Percentiles rank a stretch among this genome's conserved stretches.
Conservation (phyloP, 1,140 invertebrate species). For the Tetraneura akinire region DNA sequence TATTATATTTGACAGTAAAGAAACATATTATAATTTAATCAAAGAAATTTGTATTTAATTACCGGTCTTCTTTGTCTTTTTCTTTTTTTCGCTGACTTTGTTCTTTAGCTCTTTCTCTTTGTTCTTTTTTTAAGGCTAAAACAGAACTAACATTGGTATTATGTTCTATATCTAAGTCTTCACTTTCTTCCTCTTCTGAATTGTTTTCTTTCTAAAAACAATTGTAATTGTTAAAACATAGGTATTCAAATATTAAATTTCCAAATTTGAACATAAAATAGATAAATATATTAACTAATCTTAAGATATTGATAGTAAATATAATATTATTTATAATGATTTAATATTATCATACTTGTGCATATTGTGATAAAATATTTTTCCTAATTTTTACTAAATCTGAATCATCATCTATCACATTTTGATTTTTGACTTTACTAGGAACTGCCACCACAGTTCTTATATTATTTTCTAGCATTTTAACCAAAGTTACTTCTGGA, state of each 20-base stretch:
- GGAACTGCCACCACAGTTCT: constrained; percentile 56
- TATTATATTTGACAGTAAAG: no score
- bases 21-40: no score
- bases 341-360: constrained; percentile 64
- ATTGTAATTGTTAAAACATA: neutral
- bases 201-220: constrained; percentile 39
- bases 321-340: neutral
- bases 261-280: no score
- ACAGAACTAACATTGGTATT: constrained; percentile 79
- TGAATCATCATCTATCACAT: constrained; percentile 75
- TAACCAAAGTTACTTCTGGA: constrained; percentile 71
- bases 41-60: neutral
- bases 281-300: neutral
- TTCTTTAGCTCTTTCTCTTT: constrained; percentile 73
- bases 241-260: neutral
- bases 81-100: constrained; percentile 83
- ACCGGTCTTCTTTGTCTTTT: constrained; percentile 86
- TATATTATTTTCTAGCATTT: constrained; percentile 74
- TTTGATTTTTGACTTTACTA: constrained; percentile 66
- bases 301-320: no score
- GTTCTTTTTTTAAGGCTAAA: constrained; percentile 72
- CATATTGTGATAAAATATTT: constrained; percentile 81
- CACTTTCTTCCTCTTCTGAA: constrained; percentile 61
- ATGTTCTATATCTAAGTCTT: constrained; percentile 65
- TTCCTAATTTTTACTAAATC: constrained; percentile 69